Conservation (phyloP, 2,888 invertebrate species). For the Dermolepida albohirtum region DNA sequence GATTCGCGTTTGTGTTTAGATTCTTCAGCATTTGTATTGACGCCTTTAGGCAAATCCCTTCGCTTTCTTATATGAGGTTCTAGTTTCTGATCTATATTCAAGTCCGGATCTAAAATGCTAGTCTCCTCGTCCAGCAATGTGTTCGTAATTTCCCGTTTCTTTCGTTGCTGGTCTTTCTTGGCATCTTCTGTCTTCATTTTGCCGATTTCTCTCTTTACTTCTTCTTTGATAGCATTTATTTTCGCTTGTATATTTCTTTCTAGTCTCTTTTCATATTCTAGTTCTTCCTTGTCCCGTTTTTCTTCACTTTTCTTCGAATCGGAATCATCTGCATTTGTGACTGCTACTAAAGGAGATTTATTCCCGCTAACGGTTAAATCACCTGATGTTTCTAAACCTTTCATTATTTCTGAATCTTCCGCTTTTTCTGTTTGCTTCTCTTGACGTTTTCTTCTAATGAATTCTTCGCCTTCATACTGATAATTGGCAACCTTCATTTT, state of each 20-base stretch:
- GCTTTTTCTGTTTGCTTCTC: slow-evolving; percentile 39
- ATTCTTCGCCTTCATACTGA: slow-evolving; percentile 50
- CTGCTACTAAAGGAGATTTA: slow-evolving; percentile 52
- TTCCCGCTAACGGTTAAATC: slow-evolving; percentile 56
- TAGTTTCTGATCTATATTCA: slow-evolving; percentile 52
- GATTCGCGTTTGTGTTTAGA: slow-evolving; percentile 2
- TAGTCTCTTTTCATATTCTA: slow-evolving; percentile 55
- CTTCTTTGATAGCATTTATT: slow-evolving; percentile 62
- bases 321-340: slow-evolving; percentile 42
- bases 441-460: slow-evolving; percentile 47
- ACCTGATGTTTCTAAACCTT: slow-evolving; percentile 53
- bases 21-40: slow-evolving; percentile 2
- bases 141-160: slow-evolving; percentile 40
- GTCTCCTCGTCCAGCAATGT: slow-evolving; percentile 57
- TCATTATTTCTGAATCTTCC: slow-evolving; percentile 50
- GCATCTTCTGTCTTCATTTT: slow-evolving; percentile 45
- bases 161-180: slow-evolving; percentile 24
- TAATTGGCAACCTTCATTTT: slow-evolving; percentile 48
- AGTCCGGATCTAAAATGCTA: slow-evolving; percentile 56
- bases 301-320: slow-evolving; percentile 47
- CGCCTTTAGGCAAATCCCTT: slow-evolving; percentile 46
- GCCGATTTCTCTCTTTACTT: slow-evolving; percentile 62
- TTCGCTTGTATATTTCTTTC: slow-evolving; percentile 61
- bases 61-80: slow-evolving; percentile 56
- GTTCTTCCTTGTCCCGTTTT: slow-evolving; percentile 49